Base-by-base conservation (phyloP, 1,140 invertebrate species). In the Neodiprion fabricii region DNA sequence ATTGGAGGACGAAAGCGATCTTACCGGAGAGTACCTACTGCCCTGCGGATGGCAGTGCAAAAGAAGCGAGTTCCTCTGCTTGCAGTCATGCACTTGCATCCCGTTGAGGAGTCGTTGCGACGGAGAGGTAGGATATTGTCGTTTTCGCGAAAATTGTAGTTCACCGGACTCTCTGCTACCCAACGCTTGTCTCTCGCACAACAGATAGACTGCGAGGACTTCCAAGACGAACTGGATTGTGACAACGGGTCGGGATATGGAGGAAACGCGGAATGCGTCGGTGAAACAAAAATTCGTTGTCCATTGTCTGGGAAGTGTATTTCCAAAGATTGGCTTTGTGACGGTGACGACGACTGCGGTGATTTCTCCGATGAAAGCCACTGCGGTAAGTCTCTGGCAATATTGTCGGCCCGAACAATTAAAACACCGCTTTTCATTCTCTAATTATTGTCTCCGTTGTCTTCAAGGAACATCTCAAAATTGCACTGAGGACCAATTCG, bases 361-460 rank as follows among this genome's bases (percentile, higher is more conserved):
- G 95, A 96, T 85, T 94, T 91, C 80, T 94, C 94, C 4, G 95
- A 96, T 83, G 96, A 96, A 85, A 94, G 93, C 8, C 92, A 92
- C 79, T 95, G 94, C 80, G 92, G 93, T 91, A 86, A 88, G 85
- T 77, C 23, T 23, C 49, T 40, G 5, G 28, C 28, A 50, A 73
- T 7, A 10, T 21, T 21, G 48, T 66, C 61, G 17, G 14, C 49
- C 12, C 40, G 14, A 48, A 28, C 12, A n/a, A 47, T 65, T 14
- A 61, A 17, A 28, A 10, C 21, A 28, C 48, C 47, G 49, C 4
- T 49, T 71, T 7, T 71, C 48, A 14, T 14, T 72, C 8, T 23
- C 21, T 65, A 11, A 48, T 53, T 72, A n/a, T 72, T 49, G 71
- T 76, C 12, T 12, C 21, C 48, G 67, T 75, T n/a, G 67, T 71